Percentiles rank a stretch among this genome's conserved stretches.
Evolutionary conservation across 2,797 vertebrate species (phyloP).

Genomic region (Gouania willdenowi): DNA sequence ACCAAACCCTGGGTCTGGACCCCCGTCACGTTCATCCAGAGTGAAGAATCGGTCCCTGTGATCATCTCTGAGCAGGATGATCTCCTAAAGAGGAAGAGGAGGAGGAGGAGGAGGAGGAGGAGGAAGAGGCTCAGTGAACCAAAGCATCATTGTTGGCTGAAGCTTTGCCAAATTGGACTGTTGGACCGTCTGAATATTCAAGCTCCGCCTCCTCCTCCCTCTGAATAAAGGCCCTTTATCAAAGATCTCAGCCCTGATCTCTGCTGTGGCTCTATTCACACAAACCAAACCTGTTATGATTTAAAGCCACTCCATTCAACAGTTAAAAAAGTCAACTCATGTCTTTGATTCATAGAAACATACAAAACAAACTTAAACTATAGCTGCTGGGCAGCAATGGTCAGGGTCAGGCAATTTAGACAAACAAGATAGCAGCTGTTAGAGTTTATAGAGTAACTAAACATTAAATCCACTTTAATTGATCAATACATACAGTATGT

Average conservation of each 20-base stretch:
- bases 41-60: slow-evolving; percentile 32
- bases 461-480: no score
- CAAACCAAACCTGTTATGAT: background rate
- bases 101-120: slow-evolving; percentile 15
- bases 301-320: background rate
- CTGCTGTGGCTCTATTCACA: slow-evolving; percentile 28
- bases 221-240: slow-evolving; percentile 48
- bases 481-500: no score
- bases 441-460: no score
- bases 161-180: slow-evolving; percentile 61
- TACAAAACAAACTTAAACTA: no score
- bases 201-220: slow-evolving; percentile 59
- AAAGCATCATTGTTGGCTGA: slow-evolving; percentile 47
- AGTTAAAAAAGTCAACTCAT: no score
- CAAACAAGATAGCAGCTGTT: no score
- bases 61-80: slow-evolving; percentile 37
- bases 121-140: slow-evolving; percentile 19
- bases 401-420: no score
- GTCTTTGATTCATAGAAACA: no score
- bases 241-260: slow-evolving; percentile 19
- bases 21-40: slow-evolving; percentile 55
- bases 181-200: slow-evolving; percentile 46
- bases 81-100: slow-evolving; percentile 14
- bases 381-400: no score
- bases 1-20: slow-evolving; percentile 46